Evolutionary conservation across 92 coral and sea anemone species (phyloP).

Genomic region (Phymanthus crucifer): DNA sequence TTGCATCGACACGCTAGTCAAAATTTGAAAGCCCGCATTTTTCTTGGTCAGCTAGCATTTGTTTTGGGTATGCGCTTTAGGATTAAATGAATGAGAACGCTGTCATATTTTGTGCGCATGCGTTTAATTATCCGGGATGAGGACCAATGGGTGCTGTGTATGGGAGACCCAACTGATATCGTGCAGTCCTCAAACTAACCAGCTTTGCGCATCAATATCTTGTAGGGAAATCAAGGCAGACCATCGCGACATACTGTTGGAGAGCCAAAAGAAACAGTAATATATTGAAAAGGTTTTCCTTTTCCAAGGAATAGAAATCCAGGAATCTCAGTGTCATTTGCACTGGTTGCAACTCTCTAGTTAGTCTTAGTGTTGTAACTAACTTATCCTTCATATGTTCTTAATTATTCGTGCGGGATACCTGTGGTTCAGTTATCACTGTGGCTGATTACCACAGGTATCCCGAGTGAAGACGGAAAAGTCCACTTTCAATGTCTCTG

Average conservation of each 20-base stretch:
- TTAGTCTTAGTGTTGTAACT: too few species aligned
- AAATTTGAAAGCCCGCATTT: neutral
- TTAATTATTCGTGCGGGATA: too few species aligned
- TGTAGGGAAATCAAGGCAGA: conserved; percentile 4
- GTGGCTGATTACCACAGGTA: too few species aligned
- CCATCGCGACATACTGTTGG: conserved; percentile 7
- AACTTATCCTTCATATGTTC: too few species aligned
- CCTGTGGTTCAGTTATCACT: too few species aligned
- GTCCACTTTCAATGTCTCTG: too few species aligned
- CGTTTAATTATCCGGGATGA: neutral
- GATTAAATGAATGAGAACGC: neutral
- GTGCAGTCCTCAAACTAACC: neutral
- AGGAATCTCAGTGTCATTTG: neutral
- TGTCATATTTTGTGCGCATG: neutral
- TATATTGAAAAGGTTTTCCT: neutral
- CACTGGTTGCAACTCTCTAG: too few species aligned
- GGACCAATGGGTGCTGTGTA: neutral
- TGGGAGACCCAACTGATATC: neutral
- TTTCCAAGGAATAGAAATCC: neutral
- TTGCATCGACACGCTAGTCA: neutral
- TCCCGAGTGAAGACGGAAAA: too few species aligned
- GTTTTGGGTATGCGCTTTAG: neutral
- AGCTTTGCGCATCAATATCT: neutral
- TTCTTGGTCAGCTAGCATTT: neutral
- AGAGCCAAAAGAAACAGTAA: conserved; percentile 21